These are phyloP conservation scores for Brachystomella parvula DNA, from an alignment of 1,140 invertebrate genomes.

Conservation along the genomic window DNA sequence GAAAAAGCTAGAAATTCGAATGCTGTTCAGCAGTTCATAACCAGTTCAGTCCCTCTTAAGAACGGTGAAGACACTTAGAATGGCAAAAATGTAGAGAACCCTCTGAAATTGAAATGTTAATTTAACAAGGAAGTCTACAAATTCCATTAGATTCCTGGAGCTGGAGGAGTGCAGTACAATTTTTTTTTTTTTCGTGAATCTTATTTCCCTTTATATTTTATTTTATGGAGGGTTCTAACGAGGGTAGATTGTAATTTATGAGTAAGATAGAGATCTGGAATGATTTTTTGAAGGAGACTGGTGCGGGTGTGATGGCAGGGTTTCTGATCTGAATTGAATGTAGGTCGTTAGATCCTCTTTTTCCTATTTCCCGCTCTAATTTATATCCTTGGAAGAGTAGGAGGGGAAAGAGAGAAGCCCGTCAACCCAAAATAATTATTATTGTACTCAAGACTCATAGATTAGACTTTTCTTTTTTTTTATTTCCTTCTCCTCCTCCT, in stretches of 20 bases:
- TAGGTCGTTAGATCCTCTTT: conserved; percentile 7
- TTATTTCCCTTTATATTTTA: no score
- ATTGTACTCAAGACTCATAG: background rate
- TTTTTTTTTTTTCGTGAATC: no score
- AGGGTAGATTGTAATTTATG: background rate
- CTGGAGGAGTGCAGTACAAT: no score
- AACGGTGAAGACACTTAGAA: no score
- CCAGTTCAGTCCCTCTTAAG: no score
- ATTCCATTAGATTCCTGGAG: no score
- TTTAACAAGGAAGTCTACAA: no score
- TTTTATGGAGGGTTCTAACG: background rate
- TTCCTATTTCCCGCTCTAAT: background rate
- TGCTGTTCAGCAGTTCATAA: no score
- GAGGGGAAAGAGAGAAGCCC: background rate
- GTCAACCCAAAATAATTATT: conserved; percentile 11
- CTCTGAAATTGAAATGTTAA: no score
- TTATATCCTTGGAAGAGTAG: background rate
- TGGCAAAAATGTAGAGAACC: no score
- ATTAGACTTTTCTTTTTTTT: no score
- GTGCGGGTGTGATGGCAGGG: background rate
- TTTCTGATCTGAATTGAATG: conserved; percentile 8
- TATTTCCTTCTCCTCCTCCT: background rate
- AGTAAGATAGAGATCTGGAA: background rate
- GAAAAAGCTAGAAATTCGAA: no score
- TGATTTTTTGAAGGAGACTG: background rate